A percentile compares a stretch with the other conserved stretches of the same genome.
Conservation (phyloP, 2,797 vertebrate genomes). For the Dendrocincla fuliginosa region DNA sequence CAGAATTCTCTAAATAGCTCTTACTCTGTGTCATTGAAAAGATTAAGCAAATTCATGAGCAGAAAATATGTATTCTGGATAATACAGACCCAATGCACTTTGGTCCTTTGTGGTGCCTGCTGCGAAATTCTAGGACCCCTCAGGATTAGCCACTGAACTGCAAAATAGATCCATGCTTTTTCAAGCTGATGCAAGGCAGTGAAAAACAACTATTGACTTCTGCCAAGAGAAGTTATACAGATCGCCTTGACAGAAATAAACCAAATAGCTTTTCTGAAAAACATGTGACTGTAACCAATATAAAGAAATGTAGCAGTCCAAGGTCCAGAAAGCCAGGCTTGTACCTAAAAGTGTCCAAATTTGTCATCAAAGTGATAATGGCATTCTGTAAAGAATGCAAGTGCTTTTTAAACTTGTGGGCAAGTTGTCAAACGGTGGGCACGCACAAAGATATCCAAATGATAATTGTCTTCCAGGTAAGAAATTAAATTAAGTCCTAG, state of each 20-base stretch:
- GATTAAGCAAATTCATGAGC: conserved; percentile 37
- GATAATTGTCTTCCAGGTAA: not conserved
- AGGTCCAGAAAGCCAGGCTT: not conserved
- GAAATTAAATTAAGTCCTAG: not conserved
- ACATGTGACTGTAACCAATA: not conserved
- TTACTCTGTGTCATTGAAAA: not conserved
- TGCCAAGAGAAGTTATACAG: not conserved
- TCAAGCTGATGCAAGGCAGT: not conserved
- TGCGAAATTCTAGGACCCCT: not conserved
- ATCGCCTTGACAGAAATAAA: not conserved
- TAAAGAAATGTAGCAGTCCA: not conserved
- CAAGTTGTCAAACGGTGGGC: not conserved
- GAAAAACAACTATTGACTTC: conserved; percentile 4
- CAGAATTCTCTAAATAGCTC: not conserved
- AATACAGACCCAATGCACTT: not conserved
- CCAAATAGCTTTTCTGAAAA: not conserved
- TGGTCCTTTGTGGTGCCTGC: not conserved
- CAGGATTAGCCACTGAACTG: conserved; percentile 6
- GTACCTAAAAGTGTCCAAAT: not conserved
- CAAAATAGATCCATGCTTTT: not conserved
- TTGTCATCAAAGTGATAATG: not conserved
- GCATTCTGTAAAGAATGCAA: not conserved
- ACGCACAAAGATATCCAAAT: not conserved
- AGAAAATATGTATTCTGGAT: conserved; percentile 29
- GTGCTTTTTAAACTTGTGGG: not conserved